Conservation (phyloP, 2,113 vertebrate species). For the Diglossa brunneiventris region DNA sequence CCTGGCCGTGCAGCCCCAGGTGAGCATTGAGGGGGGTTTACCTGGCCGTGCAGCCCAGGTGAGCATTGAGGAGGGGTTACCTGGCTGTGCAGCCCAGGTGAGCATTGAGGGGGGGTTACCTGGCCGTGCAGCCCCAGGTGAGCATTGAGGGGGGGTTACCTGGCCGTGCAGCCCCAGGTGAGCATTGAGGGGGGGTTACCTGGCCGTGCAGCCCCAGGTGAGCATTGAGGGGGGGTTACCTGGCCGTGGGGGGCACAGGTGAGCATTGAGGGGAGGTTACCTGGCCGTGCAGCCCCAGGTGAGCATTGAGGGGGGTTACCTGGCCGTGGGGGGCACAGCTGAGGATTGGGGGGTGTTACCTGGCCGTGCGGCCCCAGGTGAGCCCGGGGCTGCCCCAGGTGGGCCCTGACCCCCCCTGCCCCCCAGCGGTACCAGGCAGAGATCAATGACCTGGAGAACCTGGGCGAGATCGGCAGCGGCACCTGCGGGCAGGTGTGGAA, state of each 20-base stretch:
- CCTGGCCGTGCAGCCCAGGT: no score
- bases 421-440: background rate
- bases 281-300: no score
- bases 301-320: background rate
- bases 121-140: no score
- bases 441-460: background rate
- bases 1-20: background rate
- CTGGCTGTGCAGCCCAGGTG: background rate
- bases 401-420: no score
- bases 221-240: no score
- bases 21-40: background rate
- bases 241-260: background rate
- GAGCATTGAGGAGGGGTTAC: background rate
- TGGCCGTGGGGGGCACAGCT: background rate
- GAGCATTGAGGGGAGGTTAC: no score
- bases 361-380: background rate
- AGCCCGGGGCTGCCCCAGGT: no score
- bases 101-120: background rate
- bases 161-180: no score
- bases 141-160: no score
- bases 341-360: background rate
- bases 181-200: background rate
- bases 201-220: no score
- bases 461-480: background rate
- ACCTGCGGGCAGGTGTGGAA: background rate